Conservation (phyloP, 2,797 vertebrate species). For the Tadarida brasiliensis region DNA sequence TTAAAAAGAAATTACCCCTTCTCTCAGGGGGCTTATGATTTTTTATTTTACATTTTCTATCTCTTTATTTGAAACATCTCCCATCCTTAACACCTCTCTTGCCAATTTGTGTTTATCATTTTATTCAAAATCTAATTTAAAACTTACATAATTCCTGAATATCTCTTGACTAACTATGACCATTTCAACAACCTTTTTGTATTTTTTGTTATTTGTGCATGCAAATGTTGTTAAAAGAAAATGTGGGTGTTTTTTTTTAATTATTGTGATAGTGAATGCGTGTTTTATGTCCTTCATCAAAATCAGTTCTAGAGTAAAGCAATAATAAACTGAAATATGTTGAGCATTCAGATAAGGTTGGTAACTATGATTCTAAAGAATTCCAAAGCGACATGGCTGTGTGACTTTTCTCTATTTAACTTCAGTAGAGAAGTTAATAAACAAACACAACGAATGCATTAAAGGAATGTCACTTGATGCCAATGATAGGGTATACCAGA, state of each 20-base stretch:
- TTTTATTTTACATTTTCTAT: slow-evolving; percentile 7
- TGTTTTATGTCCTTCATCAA: neutral
- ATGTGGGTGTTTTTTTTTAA: neutral
- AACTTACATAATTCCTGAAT: neutral
- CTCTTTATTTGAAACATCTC: neutral
- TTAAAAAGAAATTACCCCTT: neutral
- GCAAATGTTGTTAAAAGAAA: slow-evolving; percentile 8
- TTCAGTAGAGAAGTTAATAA: slow-evolving; percentile 21
- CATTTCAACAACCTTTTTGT: neutral
- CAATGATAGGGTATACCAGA: neutral
- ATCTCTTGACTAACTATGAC: neutral
- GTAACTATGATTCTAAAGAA: slow-evolving; percentile 5
- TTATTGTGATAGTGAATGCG: neutral
- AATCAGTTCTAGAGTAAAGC: slow-evolving; percentile 28
- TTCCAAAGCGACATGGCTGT: neutral
- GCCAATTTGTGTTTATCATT: neutral
- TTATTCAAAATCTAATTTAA: slow-evolving; percentile 53
- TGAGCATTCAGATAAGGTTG: neutral
- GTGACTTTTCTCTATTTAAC: neutral
- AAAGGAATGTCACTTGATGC: neutral
- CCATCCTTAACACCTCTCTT: neutral
- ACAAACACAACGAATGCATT: neutral
- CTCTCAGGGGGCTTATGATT: neutral
- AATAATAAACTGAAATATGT: neutral
- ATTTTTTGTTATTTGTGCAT: neutral